These are phyloP conservation scores for Tetragnatha montana DNA, from an alignment of 2,888 invertebrate genomes.

Conservation along the genomic window DNA sequence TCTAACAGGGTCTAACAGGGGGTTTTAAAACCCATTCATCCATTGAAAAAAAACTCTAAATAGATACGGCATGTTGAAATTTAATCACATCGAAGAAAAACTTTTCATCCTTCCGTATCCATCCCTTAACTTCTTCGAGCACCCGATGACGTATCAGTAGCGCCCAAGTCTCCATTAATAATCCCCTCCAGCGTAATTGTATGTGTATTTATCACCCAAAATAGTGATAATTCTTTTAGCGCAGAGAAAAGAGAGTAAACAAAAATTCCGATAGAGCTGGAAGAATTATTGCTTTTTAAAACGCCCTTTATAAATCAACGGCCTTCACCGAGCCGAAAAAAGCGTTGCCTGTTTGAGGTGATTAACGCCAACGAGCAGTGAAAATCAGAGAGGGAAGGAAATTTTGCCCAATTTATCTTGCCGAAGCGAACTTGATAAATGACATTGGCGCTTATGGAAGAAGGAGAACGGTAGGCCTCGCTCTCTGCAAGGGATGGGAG, in stretches of 20 bases:
- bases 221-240: conserved; percentile 15
- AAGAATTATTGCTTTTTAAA: conserved; percentile 67
- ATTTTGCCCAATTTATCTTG: conserved; percentile 66
- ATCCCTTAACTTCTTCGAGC: too few species aligned
- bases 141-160: neutral
- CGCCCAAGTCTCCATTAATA: neutral
- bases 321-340: conserved; percentile 2
- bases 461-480: neutral
- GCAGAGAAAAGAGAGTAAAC: neutral
- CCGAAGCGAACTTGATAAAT: conserved; percentile 64
- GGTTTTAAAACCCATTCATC: too few species aligned
- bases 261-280: conserved; percentile 27
- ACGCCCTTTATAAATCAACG: conserved; percentile 66
- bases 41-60: too few species aligned
- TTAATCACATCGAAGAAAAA: too few species aligned
- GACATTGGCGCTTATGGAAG: conserved; percentile 32
- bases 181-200: neutral
- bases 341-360: conserved; percentile 25
- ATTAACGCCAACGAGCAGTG: conserved; percentile 65
- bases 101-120: too few species aligned
- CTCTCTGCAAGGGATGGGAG: neutral
- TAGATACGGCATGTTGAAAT: too few species aligned
- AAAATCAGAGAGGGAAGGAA: conserved; percentile 57
- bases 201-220: conserved; percentile 11
- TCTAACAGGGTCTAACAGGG: too few species aligned